phyloP scores from a whole-genome alignment of 2,113 vertebrate species.

The Acanthisitta chloris region DNA sequence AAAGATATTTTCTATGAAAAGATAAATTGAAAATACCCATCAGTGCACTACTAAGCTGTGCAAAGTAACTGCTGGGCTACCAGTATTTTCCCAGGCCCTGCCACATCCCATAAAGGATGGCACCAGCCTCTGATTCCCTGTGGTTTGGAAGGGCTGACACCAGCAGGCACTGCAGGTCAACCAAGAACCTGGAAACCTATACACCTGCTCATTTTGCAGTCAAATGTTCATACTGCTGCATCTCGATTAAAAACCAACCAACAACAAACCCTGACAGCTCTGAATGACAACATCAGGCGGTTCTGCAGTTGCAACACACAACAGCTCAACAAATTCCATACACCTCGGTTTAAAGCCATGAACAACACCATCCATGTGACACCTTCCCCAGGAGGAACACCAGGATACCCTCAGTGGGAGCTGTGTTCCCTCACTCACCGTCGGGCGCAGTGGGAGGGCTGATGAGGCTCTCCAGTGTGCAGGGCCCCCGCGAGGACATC shows the following conservation, averaged over 20 bases:
- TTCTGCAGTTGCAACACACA: background rate
- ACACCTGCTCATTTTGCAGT: fast-evolving
- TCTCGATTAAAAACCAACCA: background rate
- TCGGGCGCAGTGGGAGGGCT: constrained; percentile 81
- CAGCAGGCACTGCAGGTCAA: background rate
- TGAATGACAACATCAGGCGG: fast-evolving
- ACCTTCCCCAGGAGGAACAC: background rate
- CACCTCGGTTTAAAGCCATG: too few species aligned
- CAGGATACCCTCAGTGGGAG: background rate
- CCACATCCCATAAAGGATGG: fast-evolving
- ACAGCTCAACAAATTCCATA: fast-evolving
- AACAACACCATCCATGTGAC: fast-evolving
- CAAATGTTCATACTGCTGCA: background rate
- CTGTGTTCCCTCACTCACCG: constrained; percentile 73
- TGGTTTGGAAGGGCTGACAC: background rate
- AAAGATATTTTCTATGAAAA: background rate
- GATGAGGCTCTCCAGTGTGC: constrained; percentile 92
- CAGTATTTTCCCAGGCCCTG: fast-evolving
- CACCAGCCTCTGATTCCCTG: background rate
- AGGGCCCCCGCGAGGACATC: constrained; percentile 86
- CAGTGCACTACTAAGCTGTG: fast-evolving
- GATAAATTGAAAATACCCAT: background rate
- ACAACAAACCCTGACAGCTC: fast-evolving
- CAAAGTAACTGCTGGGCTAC: background rate
- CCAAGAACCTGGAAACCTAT: background rate